Base-by-base conservation (phyloP, 2,888 invertebrate species). In the Pardosa pseudoannulata region DNA sequence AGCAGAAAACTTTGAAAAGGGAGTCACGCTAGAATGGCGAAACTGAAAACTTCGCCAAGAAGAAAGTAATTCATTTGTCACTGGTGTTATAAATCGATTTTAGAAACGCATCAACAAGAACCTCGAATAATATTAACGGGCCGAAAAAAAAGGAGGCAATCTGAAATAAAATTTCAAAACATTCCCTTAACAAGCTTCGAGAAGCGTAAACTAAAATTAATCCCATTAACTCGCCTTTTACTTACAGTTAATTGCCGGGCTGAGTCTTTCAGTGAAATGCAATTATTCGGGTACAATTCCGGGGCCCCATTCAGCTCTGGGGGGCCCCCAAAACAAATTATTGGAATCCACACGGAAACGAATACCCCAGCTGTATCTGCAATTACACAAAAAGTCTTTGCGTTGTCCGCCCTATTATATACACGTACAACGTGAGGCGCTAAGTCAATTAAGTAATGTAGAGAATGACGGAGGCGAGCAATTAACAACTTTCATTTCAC, bases 401-500 rank as follows among this genome's bases (percentile, higher is more conserved):
- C 19, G 56, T 83, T 83, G 29, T 82, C 67, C 64, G 31, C 72
- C 36, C 73, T 73, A 73, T 78, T 78, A 73, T 83, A 78, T 73
- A 73, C 83, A 27, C 50, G 65, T 50, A 50, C 29, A 72, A 36
- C 71, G 72, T 72, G 65, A 72, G 78, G 83, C 36, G 73, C 67
- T 83, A 83, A 83, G 83, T 83, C 83, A 83, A 83, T 83, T 82
- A 82, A 31, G 68, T 41, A 64, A 75, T 82, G 70, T 70, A 71
- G 82, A 71, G 64, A 75, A 83, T 83, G 68, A 72, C 71, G 72
- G 83, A 73, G 78, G 83, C 56, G 41, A 56, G 78, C 83, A 83
- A 83, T 83, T 83, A 83, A 83, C 83, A 83, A 83, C 76, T 83
- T 83, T 72, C 78, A 83, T 78, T 78, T 78, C 83, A 83, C 83